Conservation (phyloP, 2,797 vertebrate genomes). For the Sciurus carolinensis region DNA sequence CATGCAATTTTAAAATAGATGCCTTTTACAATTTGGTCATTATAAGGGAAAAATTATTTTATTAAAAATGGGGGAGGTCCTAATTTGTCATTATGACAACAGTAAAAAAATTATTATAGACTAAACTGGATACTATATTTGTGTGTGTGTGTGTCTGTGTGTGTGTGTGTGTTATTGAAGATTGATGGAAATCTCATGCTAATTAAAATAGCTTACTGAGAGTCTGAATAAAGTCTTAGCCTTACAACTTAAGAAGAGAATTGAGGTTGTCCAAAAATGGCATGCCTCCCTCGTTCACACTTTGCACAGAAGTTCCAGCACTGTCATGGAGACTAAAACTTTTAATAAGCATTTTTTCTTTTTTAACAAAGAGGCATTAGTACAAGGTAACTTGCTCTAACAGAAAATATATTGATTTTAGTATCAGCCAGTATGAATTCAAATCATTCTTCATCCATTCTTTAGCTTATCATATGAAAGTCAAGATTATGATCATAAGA, state of each 20-base stretch:
- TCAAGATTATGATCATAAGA: neutral
- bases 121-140: neutral
- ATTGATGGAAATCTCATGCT: neutral
- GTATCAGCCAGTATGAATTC: neutral
- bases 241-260: neutral
- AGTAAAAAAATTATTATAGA: neutral
- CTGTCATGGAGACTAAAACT: neutral
- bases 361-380: neutral
- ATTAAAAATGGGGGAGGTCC: neutral
- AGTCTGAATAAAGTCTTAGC: neutral
- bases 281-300: neutral
- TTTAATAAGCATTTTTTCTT: neutral
- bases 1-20: conserved; percentile 3
- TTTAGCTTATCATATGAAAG: conserved; percentile 15
- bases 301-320: neutral
- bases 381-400: neutral
- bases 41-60: neutral
- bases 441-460: neutral
- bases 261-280: neutral
- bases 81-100: neutral
- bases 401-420: conserved; percentile 38
- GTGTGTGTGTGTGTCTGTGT: too few species aligned
- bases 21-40: neutral
- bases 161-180: neutral
- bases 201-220: neutral